Conservation (phyloP, 2,888 invertebrate genomes). For the Chrysina gloriosa region DNA sequence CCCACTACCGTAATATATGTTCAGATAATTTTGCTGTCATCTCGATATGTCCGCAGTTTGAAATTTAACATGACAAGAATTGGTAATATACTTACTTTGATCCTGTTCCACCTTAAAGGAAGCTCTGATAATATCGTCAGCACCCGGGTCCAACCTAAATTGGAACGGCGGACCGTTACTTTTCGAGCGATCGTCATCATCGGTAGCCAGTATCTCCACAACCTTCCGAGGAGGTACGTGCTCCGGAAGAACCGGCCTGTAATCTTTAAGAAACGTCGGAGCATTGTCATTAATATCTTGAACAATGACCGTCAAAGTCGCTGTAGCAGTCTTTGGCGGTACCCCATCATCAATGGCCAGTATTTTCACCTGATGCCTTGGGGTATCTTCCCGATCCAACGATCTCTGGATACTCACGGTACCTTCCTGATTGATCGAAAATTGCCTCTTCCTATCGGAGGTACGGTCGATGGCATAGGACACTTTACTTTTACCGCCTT, state of each 20-base stretch:
- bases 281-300: slow-evolving; percentile 97
- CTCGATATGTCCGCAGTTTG: too few species aligned
- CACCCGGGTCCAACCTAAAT: slow-evolving; percentile 92
- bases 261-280: slow-evolving; percentile 92
- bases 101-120: slow-evolving; percentile 97
- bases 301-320: slow-evolving; percentile 92
- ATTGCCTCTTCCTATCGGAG: slow-evolving; percentile 93
- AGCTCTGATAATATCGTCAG: slow-evolving; percentile 91
- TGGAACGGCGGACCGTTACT: slow-evolving; percentile 98
- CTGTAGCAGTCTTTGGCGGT: slow-evolving; percentile 93
- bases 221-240: slow-evolving; percentile 92
- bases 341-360: slow-evolving; percentile 95
- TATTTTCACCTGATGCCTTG: slow-evolving; percentile 95
- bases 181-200: slow-evolving; percentile 93
- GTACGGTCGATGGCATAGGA: slow-evolving; percentile 92
- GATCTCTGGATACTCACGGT: slow-evolving; percentile 94
- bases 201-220: slow-evolving; percentile 92
- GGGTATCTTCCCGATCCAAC: slow-evolving; percentile 94
- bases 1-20: too few species aligned
- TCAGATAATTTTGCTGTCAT: too few species aligned
- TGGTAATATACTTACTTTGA: slow-evolving; percentile 76
- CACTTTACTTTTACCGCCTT: slow-evolving; percentile 91
- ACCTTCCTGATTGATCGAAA: slow-evolving; percentile 94
- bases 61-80: slow-evolving; percentile 4
- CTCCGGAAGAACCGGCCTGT: slow-evolving; percentile 92